phyloP scores from a whole-genome alignment of 1,140 invertebrate genomes.

The Calycopis cecrops region DNA sequence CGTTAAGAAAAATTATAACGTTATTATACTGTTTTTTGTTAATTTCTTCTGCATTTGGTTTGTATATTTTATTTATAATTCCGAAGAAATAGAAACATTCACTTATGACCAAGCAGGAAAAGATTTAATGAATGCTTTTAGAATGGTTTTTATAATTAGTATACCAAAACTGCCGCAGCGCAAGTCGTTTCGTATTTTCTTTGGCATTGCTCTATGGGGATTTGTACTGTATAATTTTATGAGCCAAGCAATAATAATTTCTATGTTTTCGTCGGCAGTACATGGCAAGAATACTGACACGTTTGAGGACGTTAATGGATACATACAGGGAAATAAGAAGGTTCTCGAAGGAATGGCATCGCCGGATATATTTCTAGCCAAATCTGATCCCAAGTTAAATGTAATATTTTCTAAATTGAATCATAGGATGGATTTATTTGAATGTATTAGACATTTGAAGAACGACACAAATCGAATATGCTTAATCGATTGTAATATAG shows the following conservation, averaged over 20 bases:
- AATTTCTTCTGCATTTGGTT: constrained; percentile 57
- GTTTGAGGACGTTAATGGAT: constrained; percentile 59
- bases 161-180: constrained; percentile 43
- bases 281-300: constrained; percentile 61
- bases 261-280: constrained; percentile 58
- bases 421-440: constrained; percentile 42
- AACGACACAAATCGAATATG: constrained; percentile 56
- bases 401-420: constrained; percentile 52
- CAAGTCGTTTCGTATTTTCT: constrained; percentile 48
- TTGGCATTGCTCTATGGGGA: constrained; percentile 50
- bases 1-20: constrained; percentile 31
- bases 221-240: constrained; percentile 59
- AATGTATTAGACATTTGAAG: constrained; percentile 47
- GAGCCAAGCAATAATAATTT: constrained; percentile 62
- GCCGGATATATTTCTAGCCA: constrained; percentile 57
- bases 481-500: constrained; percentile 61
- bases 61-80: constrained; percentile 45
- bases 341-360: constrained; percentile 59
- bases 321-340: constrained; percentile 31
- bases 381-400: constrained; percentile 45
- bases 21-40: constrained; percentile 35
- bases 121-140: constrained; percentile 52
- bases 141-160: constrained; percentile 45
- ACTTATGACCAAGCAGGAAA: constrained; percentile 54
- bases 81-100: constrained; percentile 33